phyloP scores from a whole-genome alignment of 2,888 invertebrate species.

The Meiosimyza decipiens region DNA sequence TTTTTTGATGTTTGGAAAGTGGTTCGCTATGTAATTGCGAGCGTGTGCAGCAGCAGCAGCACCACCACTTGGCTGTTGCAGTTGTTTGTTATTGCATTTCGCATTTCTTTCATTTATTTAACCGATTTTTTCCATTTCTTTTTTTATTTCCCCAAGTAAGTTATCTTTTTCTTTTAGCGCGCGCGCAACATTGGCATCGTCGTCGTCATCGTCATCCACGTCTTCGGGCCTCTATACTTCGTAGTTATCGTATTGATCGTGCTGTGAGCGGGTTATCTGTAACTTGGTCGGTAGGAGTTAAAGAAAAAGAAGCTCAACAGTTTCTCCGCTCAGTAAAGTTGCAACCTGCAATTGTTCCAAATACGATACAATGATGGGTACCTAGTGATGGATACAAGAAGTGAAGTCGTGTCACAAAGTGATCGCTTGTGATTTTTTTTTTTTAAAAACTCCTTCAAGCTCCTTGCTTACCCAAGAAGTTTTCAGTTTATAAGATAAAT shows the following conservation, averaged over 20 bases:
- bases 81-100: conserved; percentile 55
- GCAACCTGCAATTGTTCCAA: conserved; percentile 51
- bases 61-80: conserved; percentile 7
- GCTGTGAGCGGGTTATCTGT: conserved; percentile 14
- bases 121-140: conserved; percentile 48
- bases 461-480: too few relatives aligned
- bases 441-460: too few relatives aligned
- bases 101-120: conserved; percentile 52
- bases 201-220: too few relatives aligned
- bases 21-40: conserved; percentile 47
- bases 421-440: too few relatives aligned
- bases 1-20: conserved; percentile 60
- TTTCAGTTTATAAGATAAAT: too few relatives aligned
- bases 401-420: conserved; percentile 2
- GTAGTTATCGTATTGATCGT: neutral
- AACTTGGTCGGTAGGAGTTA: neutral
- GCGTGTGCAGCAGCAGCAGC: conserved; percentile 21
- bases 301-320: conserved; percentile 13
- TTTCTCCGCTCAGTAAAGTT: conserved; percentile 4
- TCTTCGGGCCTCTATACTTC: neutral
- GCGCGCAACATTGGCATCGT: neutral
- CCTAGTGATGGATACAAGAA: neutral
- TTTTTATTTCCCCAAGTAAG: neutral
- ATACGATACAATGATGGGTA: conserved; percentile 35
- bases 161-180: conserved; percentile 11